Evolutionary conservation across 2,888 invertebrate genomes (phyloP), one percentile per base, ranked within the genome.

Genomic region (Ditylenchus weischeri): DNA sequence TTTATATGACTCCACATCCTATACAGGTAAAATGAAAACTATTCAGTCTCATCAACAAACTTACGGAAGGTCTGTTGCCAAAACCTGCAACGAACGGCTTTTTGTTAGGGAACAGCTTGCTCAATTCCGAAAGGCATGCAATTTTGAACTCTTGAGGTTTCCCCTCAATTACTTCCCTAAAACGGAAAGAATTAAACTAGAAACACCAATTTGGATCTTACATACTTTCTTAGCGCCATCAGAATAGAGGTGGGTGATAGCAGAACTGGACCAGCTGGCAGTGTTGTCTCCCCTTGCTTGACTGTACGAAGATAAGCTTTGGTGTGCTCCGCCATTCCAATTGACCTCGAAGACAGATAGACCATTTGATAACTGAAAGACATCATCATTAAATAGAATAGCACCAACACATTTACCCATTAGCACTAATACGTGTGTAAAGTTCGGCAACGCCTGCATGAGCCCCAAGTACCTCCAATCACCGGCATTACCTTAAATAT

Each of bases 11-110:
- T 72, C 75, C 18, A 76, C 76, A 69, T 80, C 80, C 74, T 74
- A n/a, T n/a, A n/a, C 48, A 18, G 18, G 38, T 35, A 19, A 13
- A 36, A 10, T 23, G 13, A 21, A 21, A 51, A 8, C 13, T 51
- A 51, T 51, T 10, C 13, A 15, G 7, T 51, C 51, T 6, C 23
- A 51, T 21, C 7, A 51, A 51, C 6, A 48, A 11, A 48, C 54
- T 35, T 57, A 74, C 74, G 60, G 80, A 81, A 64, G 75, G 78
- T 6, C 80, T 72, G 86, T 99, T 99, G 72, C 98, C 98, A 86
- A 96, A 99, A 57, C 98, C 98, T 64, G 98, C 96, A 85, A 93
- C 96, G 86, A 98, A 96, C 0, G 98, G 96, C 11, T 89, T 89
- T 21, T 70, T 65, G 0, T 86, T 83, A 0, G 95, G 93, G 85